These are phyloP conservation scores for Volucella zonaria DNA, from an alignment of 2,888 invertebrate genomes.

Conservation along the genomic window DNA sequence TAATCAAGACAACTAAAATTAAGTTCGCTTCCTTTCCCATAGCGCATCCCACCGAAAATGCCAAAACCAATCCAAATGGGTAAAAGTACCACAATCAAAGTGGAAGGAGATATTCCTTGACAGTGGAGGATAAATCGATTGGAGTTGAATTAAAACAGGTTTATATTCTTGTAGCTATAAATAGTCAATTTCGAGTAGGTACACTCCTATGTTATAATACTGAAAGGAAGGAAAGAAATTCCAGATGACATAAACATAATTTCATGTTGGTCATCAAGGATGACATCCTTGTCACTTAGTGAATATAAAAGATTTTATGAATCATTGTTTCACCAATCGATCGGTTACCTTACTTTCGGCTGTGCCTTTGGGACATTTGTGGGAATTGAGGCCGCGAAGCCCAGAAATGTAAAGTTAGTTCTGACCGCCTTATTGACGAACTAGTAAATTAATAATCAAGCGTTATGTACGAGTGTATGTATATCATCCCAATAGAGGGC, in stretches of 20 bases:
- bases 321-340: no score
- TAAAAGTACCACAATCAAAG: not conserved
- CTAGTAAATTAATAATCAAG: no score
- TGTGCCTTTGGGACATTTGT: no score
- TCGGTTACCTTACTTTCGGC: no score
- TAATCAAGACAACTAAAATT: slow-evolving; percentile 63
- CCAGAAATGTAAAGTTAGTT: no score
- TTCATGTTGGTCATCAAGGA: slow-evolving; percentile 32
- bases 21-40: slow-evolving; percentile 31
- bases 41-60: slow-evolving; percentile 18
- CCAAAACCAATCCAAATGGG: not conserved
- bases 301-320: no score
- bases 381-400: no score
- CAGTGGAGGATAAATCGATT: slow-evolving; percentile 62
- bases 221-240: not conserved
- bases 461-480: no score
- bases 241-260: slow-evolving; percentile 28
- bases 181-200: slow-evolving; percentile 31
- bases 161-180: slow-evolving; percentile 37
- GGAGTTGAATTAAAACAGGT: slow-evolving; percentile 57
- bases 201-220: not conserved
- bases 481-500: no score
- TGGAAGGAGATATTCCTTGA: slow-evolving; percentile 10
- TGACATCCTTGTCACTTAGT: slow-evolving; percentile 7
- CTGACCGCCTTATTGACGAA: no score